Base-by-base conservation (phyloP, 35 echinoderm and acorn worm species). In the Strongylocentrotus purpuratus region DNA sequence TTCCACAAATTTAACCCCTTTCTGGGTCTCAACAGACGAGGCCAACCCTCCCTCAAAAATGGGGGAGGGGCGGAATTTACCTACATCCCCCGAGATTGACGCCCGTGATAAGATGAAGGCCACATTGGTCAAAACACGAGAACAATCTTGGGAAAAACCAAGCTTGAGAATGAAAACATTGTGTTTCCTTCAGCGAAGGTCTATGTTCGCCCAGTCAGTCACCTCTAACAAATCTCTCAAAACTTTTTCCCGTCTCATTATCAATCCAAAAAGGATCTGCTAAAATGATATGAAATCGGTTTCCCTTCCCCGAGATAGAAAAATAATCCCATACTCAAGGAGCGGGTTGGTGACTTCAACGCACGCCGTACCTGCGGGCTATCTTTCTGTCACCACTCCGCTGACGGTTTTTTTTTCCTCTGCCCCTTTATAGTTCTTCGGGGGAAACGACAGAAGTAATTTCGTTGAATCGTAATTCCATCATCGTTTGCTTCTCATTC, bases 181-280 rank as follows among this genome's bases (percentile, higher is more conserved):
- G 65, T n/a, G 65, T 28, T 78, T 78, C 65, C 65, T 28, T 78
- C 65, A 7, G 4, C 12, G 45, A 89, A 89, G 87, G 87, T 89
- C 87, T 89, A 33, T 20, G 87, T 9, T n/a, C 87, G 87, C 87
- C 15, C 87, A 89, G 87, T 89, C 87, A 89, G 87, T 89, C 87
- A 89, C 87, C 87, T 45, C n/a, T 89, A 32, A 45, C 87, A 45
- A 89, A 89, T 2, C 4, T 31, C 85, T 86, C 85, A 86, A 86
- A n/a, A 10, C 22, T 86, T 33, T 31, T 86, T 22, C 50, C 15
- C 50, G 11, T 59, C 10, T 55, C 14, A 10, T 55, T 59, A 59
- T 10, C 52, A 5, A 14, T n/a, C 65, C 61, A 22, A n/a, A 25
- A 78, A 78, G 65, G 65, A 78, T 78, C 65, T 78, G 65, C 65